Base-by-base conservation (phyloP, 2,888 invertebrate species). In the Odontomyia ornata region DNA sequence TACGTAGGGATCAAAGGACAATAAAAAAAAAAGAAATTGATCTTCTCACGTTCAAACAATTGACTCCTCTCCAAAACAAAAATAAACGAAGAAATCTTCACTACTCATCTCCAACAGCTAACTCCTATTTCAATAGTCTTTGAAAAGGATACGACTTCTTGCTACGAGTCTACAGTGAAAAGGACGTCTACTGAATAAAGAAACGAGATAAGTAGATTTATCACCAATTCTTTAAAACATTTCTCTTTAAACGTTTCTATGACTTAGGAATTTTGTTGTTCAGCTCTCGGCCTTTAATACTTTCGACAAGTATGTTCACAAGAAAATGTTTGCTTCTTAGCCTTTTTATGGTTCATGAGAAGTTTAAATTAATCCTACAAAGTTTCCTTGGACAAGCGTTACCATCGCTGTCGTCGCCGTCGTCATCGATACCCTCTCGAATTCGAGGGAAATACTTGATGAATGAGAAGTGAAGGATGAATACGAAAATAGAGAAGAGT, bases 291-390 rank as follows among this genome's bases (percentile, higher is more conserved):
- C 9, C 36, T 62, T n/a, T 36, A 36, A 13, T 36, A 36, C 21
- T 36, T 36, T 65, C 36, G 36, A 21, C 2, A 18, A 65, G 21
- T 65, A 25, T 62, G 13, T 62, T 15, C 4, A 27, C 5, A 52
- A 52, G 18, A 52, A 4, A 52, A 15, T 52, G 52, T 15, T 23
- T 69, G 25, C 46, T 69, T 27, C 9, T 47, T 25, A 30, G 47
- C 60, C 60, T 47, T 23, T 43, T 47, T 30, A 69, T 69, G 46
- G 46, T 1, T 23, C 25, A 47, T 47, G 47, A 69, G 15, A 69
- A 69, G 69, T 69, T 69, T 69, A 69, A 69, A 69, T 69, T 69
- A 69, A 69, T 69, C 47, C 18, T 60, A 23, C 7, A 7, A 60
- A 23, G 60, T 60, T 25, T 60, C 23, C 11, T 23, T 60, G 60